A percentile compares a stretch with the other conserved stretches of the same genome.
These are phyloP conservation scores for Hylaeus anthracinus DNA, from an alignment of 1,140 invertebrate genomes.

Conservation along the genomic window DNA sequence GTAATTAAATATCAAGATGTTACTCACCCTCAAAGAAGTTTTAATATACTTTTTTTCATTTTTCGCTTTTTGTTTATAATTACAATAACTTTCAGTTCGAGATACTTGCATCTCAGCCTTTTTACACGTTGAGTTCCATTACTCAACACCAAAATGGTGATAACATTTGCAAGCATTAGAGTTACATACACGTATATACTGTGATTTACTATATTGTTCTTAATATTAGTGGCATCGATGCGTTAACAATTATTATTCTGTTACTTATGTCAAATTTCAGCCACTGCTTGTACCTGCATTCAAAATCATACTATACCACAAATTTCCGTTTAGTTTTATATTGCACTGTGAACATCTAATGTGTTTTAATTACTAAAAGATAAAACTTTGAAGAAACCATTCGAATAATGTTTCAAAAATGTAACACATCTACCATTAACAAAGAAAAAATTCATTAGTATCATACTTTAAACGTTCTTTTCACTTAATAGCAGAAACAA, in stretches of 20 bases:
- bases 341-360: slow-evolving; percentile 51
- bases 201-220: slow-evolving; percentile 32
- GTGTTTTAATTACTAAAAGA: slow-evolving; percentile 19
- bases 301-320: slow-evolving; percentile 14
- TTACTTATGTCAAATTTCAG: slow-evolving; percentile 40
- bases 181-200: slow-evolving; percentile 26
- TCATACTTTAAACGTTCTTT: slow-evolving; percentile 26
- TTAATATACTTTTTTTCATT: slow-evolving; percentile 22
- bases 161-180: slow-evolving; percentile 40
- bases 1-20: slow-evolving; percentile 46
- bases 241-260: slow-evolving; percentile 8
- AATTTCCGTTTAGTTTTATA: slow-evolving; percentile 40
- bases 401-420: slow-evolving; percentile 26
- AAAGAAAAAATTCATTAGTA: slow-evolving; percentile 15
- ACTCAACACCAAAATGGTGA: slow-evolving; percentile 26
- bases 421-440: neutral
- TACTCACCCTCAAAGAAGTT: slow-evolving; percentile 18
- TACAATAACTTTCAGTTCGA: slow-evolving; percentile 54
- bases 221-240: slow-evolving; percentile 34
- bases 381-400: slow-evolving; percentile 37
- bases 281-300: slow-evolving; percentile 27
- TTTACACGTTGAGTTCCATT: slow-evolving; percentile 45
- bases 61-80: slow-evolving; percentile 32
- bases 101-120: slow-evolving; percentile 32
- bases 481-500: slow-evolving; percentile 17